Evolutionary conservation across 2,797 vertebrate species (phyloP), one percentile per base, ranked within the genome.

Genomic region (Malacoctenus gilli): DNA sequence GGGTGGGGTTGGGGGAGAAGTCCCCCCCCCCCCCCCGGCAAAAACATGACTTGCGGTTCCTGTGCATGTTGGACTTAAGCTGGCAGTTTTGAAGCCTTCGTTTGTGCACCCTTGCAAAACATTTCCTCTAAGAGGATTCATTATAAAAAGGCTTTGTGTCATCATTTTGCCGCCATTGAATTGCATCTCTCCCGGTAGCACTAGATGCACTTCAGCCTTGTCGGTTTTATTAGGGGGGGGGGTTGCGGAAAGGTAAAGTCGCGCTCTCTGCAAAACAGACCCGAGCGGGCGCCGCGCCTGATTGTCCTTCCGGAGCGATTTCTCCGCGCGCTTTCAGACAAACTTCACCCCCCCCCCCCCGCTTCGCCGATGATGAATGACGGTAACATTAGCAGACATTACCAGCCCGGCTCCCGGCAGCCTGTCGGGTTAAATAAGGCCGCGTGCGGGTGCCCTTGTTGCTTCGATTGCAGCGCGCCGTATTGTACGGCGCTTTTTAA

Each of bases 381-480:
- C 40, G 70, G 12, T 56, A 59, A 64, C 52, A 44, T 66, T 47
- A 59, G 10, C 25, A 47, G 58, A 59, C 60, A 57, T 34, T 2
- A 47, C 10, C 38, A 41, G 41, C 54, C 55, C 38, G 5, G 38
- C 68, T 60, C 18, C 14, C 42, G 9, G 2, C 52, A 55, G 58
- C 30, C 35, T 66, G 68, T 66, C 68, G 23, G 49, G 21, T 50
- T 39, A 31, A 60, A 65, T 56, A 41, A 67, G 22, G 32, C 31
- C 32, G n/a, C 14, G 4, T 60, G 30, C 32, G 1, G 14, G 35
- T 19, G 61, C 43, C 67, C 16, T 68, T 53, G 38, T 46, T 64
- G 49, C 37, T 48, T 21, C 13, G 40, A 62, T 39, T 62, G 56
- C 31, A 36, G 37, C 44, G 19, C 16, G 30, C 44, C 58, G 37